A percentile compares a stretch with the other conserved stretches of the same genome.
phyloP scores from a whole-genome alignment of 2,113 vertebrate species.

The Peromyscus polionotus region DNA sequence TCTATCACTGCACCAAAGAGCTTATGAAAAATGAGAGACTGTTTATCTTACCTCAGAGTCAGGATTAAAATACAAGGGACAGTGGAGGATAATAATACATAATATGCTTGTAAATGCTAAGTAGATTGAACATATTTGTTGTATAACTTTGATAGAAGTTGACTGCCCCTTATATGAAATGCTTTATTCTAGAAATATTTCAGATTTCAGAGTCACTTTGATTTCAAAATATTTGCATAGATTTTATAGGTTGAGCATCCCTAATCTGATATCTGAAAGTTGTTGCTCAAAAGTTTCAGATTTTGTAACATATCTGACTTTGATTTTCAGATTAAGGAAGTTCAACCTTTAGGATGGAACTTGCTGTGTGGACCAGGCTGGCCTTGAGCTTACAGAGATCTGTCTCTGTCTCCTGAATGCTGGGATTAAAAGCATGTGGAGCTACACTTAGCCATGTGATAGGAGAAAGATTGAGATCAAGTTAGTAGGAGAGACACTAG shows the following conservation, averaged over 20 bases:
- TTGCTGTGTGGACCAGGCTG: not conserved
- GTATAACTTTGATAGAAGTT: not conserved
- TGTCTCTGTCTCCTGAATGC: not conserved
- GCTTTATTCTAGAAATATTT: not conserved
- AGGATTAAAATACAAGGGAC: conserved; percentile 1
- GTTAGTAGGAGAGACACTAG: not conserved
- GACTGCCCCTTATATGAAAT: not conserved
- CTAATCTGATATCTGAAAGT: not conserved
- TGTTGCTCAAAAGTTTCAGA: not conserved
- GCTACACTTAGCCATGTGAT: not conserved
- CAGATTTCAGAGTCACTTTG: not conserved
- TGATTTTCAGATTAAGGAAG: not conserved
- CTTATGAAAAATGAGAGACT: not conserved
- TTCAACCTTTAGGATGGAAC: not conserved
- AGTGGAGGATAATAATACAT: not conserved
- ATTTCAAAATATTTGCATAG: not conserved
- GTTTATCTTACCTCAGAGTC: not conserved
- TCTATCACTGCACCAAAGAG: not conserved
- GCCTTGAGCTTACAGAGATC: not conserved
- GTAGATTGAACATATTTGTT: not conserved
- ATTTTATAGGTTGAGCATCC: not conserved
- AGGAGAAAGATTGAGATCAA: not conserved
- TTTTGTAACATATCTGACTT: not conserved
- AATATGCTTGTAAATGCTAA: not conserved
- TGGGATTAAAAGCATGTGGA: not conserved